These are phyloP conservation scores for Toxotes lorentzi DNA, from an alignment of 2,797 vertebrate species.

Conservation along the genomic window DNA sequence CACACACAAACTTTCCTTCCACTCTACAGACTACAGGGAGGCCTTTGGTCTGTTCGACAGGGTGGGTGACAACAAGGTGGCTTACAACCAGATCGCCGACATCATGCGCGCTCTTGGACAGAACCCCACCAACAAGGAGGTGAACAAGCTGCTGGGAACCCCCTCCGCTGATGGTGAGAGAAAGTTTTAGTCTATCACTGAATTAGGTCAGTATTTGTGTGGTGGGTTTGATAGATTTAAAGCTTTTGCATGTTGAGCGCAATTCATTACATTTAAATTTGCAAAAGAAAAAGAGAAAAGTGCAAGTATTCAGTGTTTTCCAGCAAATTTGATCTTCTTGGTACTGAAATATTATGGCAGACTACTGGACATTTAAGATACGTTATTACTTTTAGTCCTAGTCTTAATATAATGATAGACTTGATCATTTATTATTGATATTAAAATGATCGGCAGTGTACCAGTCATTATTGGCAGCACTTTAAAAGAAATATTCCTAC, in stretches of 20 bases:
- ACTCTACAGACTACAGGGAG: constrained; percentile 94
- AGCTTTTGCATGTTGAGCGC: neutral
- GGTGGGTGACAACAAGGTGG: constrained; percentile 96
- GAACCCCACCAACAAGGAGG: constrained; percentile 98
- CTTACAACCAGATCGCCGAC: constrained; percentile 94
- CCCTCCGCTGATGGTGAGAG: constrained; percentile 91
- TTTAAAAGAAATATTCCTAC: neutral
- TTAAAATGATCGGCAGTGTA: neutral
- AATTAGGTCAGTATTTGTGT: neutral
- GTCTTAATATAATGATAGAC: neutral
- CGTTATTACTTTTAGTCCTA: neutral
- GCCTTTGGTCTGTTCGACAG: constrained; percentile 99
- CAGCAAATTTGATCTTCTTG: neutral
- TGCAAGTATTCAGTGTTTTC: neutral
- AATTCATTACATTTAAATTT: neutral
- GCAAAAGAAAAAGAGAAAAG: neutral
- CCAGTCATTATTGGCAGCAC: neutral
- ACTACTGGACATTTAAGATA: neutral
- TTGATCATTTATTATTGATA: neutral
- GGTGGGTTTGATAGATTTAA: neutral
- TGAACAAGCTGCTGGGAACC: constrained; percentile 91
- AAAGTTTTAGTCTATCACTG: neutral
- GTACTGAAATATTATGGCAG: neutral
- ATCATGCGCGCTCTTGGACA: constrained; percentile 97
- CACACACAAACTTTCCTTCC: constrained; percentile 27